phyloP scores from a whole-genome alignment of 2,797 vertebrate species.

The Rhynchonycteris naso region DNA sequence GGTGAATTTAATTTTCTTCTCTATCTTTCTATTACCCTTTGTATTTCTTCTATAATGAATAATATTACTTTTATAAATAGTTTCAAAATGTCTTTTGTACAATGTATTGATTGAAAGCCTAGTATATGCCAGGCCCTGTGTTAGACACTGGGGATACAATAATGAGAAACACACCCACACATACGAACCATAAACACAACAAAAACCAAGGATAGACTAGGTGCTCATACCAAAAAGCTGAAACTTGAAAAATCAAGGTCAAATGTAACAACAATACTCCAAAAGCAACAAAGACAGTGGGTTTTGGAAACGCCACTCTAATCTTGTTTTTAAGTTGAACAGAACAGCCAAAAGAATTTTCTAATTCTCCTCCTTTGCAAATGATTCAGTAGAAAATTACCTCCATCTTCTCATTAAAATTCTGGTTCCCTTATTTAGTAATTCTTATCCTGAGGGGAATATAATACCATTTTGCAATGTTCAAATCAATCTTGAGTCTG shows the following conservation, averaged over 20 bases:
- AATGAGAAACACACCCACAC: neutral
- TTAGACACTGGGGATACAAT: neutral
- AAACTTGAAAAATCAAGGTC: neutral
- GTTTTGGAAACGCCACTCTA: neutral
- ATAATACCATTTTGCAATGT: conserved; percentile 7
- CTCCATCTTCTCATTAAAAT: neutral
- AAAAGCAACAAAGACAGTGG: neutral
- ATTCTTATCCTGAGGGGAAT: neutral
- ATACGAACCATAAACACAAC: neutral
- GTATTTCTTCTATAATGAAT: neutral
- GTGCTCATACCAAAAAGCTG: neutral
- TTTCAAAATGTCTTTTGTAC: neutral
- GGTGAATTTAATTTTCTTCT: neutral
- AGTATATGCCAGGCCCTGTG: neutral
- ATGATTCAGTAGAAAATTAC: neutral
- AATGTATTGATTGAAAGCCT: neutral
- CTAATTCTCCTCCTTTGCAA: neutral
- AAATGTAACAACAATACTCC: neutral
- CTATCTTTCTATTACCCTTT: neutral
- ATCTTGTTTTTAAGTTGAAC: neutral
- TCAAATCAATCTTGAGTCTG: conserved; percentile 5
- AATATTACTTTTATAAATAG: conserved; percentile 12
- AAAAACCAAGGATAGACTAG: neutral
- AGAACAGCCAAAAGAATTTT: conserved; percentile 27
- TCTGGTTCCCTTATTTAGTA: conserved; percentile 33